Percentiles rank a stretch among this genome's conserved stretches.
Evolutionary conservation across 2,888 invertebrate species (phyloP).

Genomic region (Acleris literana): DNA sequence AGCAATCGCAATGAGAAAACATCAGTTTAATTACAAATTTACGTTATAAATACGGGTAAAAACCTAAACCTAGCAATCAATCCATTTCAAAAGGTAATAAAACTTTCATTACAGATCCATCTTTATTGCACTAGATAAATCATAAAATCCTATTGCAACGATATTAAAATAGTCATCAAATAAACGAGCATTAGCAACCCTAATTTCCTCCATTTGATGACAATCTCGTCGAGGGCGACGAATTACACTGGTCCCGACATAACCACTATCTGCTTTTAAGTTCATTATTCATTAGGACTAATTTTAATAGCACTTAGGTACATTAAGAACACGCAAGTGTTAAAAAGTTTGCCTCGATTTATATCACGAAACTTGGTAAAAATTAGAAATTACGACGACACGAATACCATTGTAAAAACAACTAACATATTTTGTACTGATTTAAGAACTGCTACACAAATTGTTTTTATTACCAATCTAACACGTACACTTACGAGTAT

Average conservation of each 20-base stretch:
- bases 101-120: background rate
- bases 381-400: background rate
- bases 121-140: background rate
- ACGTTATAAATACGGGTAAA: too few relatives aligned
- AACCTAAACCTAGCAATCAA: background rate
- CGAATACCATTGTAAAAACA: too few relatives aligned
- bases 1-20: too few relatives aligned
- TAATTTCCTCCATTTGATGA: constrained; percentile 43
- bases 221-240: constrained; percentile 53
- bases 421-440: too few relatives aligned
- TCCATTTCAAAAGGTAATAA: background rate
- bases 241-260: constrained; percentile 49
- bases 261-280: constrained; percentile 18
- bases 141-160: constrained; percentile 6
- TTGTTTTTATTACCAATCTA: too few relatives aligned
- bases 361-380: background rate
- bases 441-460: too few relatives aligned
- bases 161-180: constrained; percentile 10
- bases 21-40: too few relatives aligned
- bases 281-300: constrained; percentile 13
- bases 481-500: too few relatives aligned
- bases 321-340: background rate
- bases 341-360: background rate
- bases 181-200: constrained; percentile 15
- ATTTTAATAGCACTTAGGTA: background rate